Conservation (phyloP, 2,888 invertebrate species). For the Latheticus oryzae region DNA sequence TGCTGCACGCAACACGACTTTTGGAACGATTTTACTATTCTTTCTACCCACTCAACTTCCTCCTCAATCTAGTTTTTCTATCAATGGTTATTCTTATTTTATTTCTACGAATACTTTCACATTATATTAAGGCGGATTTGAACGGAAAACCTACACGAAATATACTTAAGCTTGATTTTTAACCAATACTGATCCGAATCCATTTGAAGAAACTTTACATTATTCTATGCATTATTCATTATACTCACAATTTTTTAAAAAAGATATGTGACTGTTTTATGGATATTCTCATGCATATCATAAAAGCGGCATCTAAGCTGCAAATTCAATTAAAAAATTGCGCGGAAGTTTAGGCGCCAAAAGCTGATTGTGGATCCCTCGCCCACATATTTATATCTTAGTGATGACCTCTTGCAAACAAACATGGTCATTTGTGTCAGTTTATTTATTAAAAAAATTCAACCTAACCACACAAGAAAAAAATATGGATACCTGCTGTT, state of each 20-base stretch:
- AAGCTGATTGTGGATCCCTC: slow-evolving; percentile 7
- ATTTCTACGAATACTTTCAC: slow-evolving; percentile 37
- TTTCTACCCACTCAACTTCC: slow-evolving; percentile 25
- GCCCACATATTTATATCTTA: slow-evolving; percentile 22
- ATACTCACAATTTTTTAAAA: too few species aligned
- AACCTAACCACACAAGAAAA: slow-evolving; percentile 44
- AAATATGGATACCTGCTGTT: slow-evolving; percentile 2
- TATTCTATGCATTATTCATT: too few species aligned
- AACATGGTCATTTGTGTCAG: slow-evolving; percentile 45
- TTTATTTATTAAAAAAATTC: slow-evolving; percentile 51
- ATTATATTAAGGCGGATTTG: slow-evolving; percentile 26
- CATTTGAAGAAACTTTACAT: too few species aligned
- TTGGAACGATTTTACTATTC: slow-evolving; percentile 7
- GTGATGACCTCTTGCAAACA: slow-evolving; percentile 32
- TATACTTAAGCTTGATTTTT: slow-evolving; percentile 18
- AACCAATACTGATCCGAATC: slow-evolving; percentile 4
- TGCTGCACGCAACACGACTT: slow-evolving; percentile 5
- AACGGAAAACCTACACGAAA: slow-evolving; percentile 26
- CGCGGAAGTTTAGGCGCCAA: too few species aligned
- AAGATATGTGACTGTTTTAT: too few species aligned
- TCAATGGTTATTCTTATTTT: slow-evolving; percentile 32
- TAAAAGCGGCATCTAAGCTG: too few species aligned
- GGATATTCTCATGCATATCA: too few species aligned
- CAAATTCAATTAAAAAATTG: too few species aligned
- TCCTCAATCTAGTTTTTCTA: slow-evolving; percentile 35